Evolutionary conservation across 1,140 invertebrate genomes (phyloP).

Genomic region (Heliconius hewitsoni): DNA sequence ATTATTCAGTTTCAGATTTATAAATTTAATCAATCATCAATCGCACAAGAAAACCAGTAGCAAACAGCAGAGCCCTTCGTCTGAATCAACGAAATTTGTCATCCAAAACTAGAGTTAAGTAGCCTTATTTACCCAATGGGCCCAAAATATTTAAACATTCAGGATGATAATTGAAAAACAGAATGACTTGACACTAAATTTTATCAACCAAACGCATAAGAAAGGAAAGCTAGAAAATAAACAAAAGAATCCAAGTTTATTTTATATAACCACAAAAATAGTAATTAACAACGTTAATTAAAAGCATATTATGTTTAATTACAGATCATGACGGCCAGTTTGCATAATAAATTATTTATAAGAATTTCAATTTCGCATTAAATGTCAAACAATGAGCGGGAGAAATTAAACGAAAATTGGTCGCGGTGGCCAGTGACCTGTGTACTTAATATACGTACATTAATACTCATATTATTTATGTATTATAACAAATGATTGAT

Average conservation of each 20-base stretch:
- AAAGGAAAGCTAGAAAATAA: background rate
- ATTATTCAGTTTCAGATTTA: no score
- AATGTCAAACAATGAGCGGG: background rate
- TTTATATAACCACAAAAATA: background rate
- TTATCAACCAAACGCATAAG: background rate
- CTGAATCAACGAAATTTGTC: no score
- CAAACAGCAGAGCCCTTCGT: no score
- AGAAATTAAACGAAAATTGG: constrained; percentile 7
- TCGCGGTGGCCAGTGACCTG: background rate
- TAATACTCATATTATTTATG: background rate
- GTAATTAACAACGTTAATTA: background rate
- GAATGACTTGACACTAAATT: no score
- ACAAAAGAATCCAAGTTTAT: background rate
- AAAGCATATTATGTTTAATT: background rate
- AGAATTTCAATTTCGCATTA: constrained; percentile 12
- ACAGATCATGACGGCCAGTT: background rate
- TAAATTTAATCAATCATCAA: no score
- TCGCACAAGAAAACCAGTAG: no score
- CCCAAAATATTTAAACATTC: no score
- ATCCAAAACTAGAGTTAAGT: no score
- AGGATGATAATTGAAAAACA: no score
- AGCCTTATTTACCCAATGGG: no score
- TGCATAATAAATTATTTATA: constrained; percentile 14
- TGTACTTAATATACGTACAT: background rate
- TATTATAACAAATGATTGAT: constrained; percentile 6